Evolutionary conservation across 2,888 invertebrate species (phyloP).

Genomic region (Scaptomyza cyrtandrae): DNA sequence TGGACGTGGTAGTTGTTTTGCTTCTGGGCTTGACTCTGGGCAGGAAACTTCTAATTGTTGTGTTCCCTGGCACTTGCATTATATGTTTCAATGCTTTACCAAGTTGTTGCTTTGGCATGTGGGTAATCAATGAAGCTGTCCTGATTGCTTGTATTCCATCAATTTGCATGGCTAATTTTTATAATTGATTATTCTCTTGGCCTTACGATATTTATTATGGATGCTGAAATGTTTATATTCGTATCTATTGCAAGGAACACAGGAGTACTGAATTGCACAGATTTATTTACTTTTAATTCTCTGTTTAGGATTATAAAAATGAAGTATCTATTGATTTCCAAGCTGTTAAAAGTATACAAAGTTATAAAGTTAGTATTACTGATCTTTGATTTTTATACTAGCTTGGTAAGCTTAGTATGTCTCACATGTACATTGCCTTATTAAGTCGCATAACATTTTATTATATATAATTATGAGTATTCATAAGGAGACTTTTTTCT

Average conservation of each 20-base stretch:
- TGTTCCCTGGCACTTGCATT: constrained; percentile 39
- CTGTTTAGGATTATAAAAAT: too few relatives aligned
- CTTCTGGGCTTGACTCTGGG: constrained; percentile 34
- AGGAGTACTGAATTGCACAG: too few relatives aligned
- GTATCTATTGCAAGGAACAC: constrained; percentile 19
- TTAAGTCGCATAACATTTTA: too few relatives aligned
- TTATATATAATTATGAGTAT: too few relatives aligned
- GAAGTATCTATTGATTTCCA: too few relatives aligned
- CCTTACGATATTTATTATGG: constrained; percentile 3
- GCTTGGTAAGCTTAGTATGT: too few relatives aligned
- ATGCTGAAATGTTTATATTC: constrained; percentile 24
- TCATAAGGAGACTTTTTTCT: neutral
- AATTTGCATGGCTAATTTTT: constrained; percentile 67
- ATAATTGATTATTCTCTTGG: constrained; percentile 39
- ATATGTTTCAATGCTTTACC: constrained; percentile 33
- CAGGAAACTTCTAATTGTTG: constrained; percentile 72
- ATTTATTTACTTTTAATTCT: neutral
- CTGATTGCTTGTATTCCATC: constrained; percentile 39
- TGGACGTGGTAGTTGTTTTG: constrained; percentile 1
- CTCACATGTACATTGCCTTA: too few relatives aligned
- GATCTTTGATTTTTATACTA: too few relatives aligned
- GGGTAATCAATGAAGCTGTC: constrained; percentile 60
- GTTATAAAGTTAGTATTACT: too few relatives aligned
- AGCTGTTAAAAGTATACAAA: too few relatives aligned
- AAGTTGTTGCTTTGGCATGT: constrained; percentile 48